These are phyloP conservation scores for Nineta flava DNA, from an alignment of 2,888 invertebrate genomes.

Conservation along the genomic window DNA sequence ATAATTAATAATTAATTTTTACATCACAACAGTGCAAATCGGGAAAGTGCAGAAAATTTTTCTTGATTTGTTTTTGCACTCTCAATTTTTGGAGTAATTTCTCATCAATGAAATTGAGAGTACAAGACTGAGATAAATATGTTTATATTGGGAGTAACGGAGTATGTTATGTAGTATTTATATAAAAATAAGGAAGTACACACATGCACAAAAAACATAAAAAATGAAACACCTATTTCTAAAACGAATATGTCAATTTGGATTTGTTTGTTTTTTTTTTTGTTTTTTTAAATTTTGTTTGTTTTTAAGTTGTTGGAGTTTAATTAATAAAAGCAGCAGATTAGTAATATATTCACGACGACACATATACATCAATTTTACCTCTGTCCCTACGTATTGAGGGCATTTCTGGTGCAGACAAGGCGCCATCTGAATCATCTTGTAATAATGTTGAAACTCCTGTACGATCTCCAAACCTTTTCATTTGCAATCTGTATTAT, in stretches of 20 bases:
- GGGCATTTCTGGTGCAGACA: constrained; percentile 69
- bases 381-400: constrained; percentile 45
- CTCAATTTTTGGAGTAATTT: background rate
- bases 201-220: no score
- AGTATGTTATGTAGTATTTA: no score
- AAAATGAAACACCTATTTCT: no score
- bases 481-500: constrained; percentile 27
- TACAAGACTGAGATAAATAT: no score
- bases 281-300: no score
- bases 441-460: constrained; percentile 35
- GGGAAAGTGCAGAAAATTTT: background rate
- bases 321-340: no score
- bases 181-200: no score
- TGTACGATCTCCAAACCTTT: constrained; percentile 33
- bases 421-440: constrained; percentile 64
- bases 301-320: no score
- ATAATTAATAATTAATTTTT: background rate
- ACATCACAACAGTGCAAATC: background rate
- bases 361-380: constrained; percentile 16
- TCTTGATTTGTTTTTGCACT: background rate
- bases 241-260: no score
- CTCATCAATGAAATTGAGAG: background rate
- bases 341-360: no score
- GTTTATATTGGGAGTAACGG: no score
- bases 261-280: no score